These are phyloP conservation scores for Ataeniobius toweri DNA, from an alignment of 2,797 vertebrate species.

Conservation along the genomic window DNA sequence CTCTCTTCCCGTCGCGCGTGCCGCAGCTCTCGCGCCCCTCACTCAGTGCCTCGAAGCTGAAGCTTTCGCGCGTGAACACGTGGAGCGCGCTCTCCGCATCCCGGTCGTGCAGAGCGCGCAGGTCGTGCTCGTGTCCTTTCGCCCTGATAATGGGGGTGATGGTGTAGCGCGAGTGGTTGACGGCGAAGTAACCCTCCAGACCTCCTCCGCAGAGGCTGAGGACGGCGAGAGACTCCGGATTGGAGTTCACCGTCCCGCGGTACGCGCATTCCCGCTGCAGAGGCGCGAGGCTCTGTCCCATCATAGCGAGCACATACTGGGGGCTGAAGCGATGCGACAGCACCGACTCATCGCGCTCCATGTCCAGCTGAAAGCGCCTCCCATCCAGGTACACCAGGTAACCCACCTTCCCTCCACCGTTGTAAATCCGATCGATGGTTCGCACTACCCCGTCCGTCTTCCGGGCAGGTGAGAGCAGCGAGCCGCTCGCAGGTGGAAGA, in stretches of 20 bases:
- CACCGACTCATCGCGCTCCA: slow-evolving; percentile 87
- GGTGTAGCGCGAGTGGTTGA: slow-evolving; percentile 87
- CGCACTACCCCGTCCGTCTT: slow-evolving; percentile 84
- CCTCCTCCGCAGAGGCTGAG: slow-evolving; percentile 90
- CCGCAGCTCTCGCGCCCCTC: slow-evolving; percentile 67
- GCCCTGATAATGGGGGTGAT: slow-evolving; percentile 79
- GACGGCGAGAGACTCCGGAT: slow-evolving; percentile 88
- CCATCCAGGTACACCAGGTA: slow-evolving; percentile 89
- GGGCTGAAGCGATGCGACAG: slow-evolving; percentile 76
- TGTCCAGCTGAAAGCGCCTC: slow-evolving; percentile 88
- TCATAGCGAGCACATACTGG: slow-evolving; percentile 65
- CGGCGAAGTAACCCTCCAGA: slow-evolving; percentile 91
- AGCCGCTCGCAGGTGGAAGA: slow-evolving; percentile 75
- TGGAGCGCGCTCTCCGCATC: slow-evolving; percentile 76
- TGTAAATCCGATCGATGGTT: slow-evolving; percentile 89
- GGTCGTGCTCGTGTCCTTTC: slow-evolving; percentile 66
- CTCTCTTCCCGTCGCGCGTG: slow-evolving; percentile 63
- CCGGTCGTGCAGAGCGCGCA: slow-evolving; percentile 78
- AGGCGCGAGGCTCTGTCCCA: slow-evolving; percentile 53
- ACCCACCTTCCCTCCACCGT: slow-evolving; percentile 90
- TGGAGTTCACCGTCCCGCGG: slow-evolving; percentile 90
- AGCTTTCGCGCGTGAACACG: slow-evolving; percentile 85
- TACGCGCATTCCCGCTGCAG: slow-evolving; percentile 84
- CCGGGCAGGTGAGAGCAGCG: slow-evolving; percentile 72
- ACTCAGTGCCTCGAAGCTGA: slow-evolving; percentile 70